These are phyloP conservation scores for Entelurus aequoreus DNA, from an alignment of 2,113 vertebrate genomes.

Conservation along the genomic window DNA sequence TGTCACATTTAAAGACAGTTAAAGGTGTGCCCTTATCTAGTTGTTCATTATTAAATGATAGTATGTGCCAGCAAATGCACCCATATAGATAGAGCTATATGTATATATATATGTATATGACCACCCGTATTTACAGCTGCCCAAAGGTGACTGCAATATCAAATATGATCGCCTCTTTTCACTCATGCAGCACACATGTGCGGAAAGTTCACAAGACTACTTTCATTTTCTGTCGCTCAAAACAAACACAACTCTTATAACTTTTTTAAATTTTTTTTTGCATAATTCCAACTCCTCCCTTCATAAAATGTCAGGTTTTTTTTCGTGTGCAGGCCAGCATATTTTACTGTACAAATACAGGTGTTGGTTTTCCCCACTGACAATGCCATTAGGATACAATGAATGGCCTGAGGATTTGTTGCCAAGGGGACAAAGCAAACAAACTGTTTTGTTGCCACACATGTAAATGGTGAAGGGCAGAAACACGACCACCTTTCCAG, in stretches of 20 bases:
- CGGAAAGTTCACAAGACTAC: slow-evolving; percentile 61
- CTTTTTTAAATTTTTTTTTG: slow-evolving; percentile 13
- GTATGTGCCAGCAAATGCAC: slow-evolving; percentile 45
- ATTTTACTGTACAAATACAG: slow-evolving; percentile 38
- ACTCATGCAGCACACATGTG: slow-evolving; percentile 36
- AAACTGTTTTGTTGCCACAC: slow-evolving; percentile 75
- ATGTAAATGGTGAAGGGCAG: slow-evolving; percentile 60
- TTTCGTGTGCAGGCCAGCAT: slow-evolving; percentile 20
- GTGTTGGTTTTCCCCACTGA: slow-evolving; percentile 54
- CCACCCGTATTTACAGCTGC: slow-evolving; percentile 75
- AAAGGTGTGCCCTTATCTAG: slow-evolving; percentile 68
- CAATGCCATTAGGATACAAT: slow-evolving; percentile 66
- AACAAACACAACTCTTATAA: slow-evolving; percentile 20
- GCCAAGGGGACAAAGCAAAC: slow-evolving; percentile 79
- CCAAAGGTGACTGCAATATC: slow-evolving; percentile 68
- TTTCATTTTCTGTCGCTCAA: slow-evolving; percentile 70
- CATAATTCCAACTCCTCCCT: neutral
- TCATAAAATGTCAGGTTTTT: slow-evolving; percentile 26
- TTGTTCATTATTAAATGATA: slow-evolving; percentile 61
- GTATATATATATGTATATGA: slow-evolving; percentile 51
- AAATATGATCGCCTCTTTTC: slow-evolving; percentile 58
- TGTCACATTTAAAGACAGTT: slow-evolving; percentile 33
- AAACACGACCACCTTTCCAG: slow-evolving; percentile 49
- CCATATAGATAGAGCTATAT: slow-evolving; percentile 30
- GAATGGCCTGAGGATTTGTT: slow-evolving; percentile 78